Evolutionary conservation across 2,888 invertebrate genomes (phyloP), one percentile per base, ranked within the genome.

Genomic region (Heterodera filipjevi): DNA sequence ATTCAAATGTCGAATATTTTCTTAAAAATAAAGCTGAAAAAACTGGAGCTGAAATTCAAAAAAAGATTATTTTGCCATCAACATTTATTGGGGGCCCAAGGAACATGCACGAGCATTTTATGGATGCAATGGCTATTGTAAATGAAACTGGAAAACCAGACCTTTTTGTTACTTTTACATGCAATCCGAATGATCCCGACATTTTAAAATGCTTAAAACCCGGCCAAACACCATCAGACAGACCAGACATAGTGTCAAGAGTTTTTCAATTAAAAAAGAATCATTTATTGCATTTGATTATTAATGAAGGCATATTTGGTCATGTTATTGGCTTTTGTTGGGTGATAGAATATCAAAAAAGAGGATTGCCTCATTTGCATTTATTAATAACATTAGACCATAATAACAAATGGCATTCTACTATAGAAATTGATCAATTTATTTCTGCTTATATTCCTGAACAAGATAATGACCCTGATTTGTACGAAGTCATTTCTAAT

Each of bases 121-220:
- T 71, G 72, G 72, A 71, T 35, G 72, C 72, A 33, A 71, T 71
- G 72, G 30, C 72, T 0, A 71, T 71, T 33, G 72, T 71, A 1
- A 71, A 71, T 22, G 35, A 71, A 71, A 33, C 30, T 3, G 32
- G 72, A 3, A 30, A 49, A 49, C 49, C 49, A 10, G 49, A 49
- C 19, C 22, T 49, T 19, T 49, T 49, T 49, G 49, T 49, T 8
- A 49, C 49, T 19, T 49, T 49, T 22, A 49, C 49, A 16, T 49
- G 49, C 16, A 49, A 49, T 10, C 49, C 49, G 5, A 49, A 49
- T 2, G 49, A 49, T 19, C 49, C 49, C 22, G 49, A 49, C 19
- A 49, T 49, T 16, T 49, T 49, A 49, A 49, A 49, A 49, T 49
- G 49, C 16, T 22, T 49, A 19, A 19, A 19, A 49, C 0, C 22